phyloP scores from a whole-genome alignment of 2,888 invertebrate species.

The Baronia brevicornis region DNA sequence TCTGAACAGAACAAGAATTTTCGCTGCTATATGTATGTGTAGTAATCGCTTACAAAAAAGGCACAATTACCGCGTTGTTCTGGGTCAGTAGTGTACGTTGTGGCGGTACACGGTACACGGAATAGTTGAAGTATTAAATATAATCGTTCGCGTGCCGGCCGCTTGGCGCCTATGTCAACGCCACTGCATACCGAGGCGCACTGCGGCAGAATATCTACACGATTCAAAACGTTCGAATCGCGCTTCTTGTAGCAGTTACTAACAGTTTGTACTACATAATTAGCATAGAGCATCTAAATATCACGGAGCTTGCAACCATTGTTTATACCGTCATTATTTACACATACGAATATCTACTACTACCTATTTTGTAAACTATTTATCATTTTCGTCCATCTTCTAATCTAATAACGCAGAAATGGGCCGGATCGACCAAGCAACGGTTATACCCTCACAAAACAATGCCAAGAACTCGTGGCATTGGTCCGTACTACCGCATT shows the following conservation, averaged over 20 bases:
- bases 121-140: conserved; percentile 38
- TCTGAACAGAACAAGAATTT: too few relatives aligned
- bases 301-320: too few relatives aligned
- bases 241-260: conserved; percentile 9
- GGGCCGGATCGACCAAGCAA: too few relatives aligned
- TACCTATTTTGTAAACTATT: too few relatives aligned
- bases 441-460: too few relatives aligned
- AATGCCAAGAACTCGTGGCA: too few relatives aligned
- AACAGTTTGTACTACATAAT: conserved; percentile 7
- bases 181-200: conserved; percentile 54
- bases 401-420: too few relatives aligned
- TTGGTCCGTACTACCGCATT: too few relatives aligned
- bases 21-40: neutral
- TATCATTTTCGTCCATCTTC: too few relatives aligned
- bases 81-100: conserved; percentile 22
- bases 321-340: too few relatives aligned
- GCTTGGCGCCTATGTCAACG: conserved; percentile 58
- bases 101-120: conserved; percentile 29
- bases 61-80: conserved; percentile 16
- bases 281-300: too few relatives aligned
- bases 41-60: neutral
- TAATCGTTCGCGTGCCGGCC: conserved; percentile 65
- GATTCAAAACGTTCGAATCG: conserved; percentile 20
- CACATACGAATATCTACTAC: too few relatives aligned
- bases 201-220: conserved; percentile 44